Conservation (phyloP, 1,140 invertebrate genomes). For the Stegodyphus mimosarum region DNA sequence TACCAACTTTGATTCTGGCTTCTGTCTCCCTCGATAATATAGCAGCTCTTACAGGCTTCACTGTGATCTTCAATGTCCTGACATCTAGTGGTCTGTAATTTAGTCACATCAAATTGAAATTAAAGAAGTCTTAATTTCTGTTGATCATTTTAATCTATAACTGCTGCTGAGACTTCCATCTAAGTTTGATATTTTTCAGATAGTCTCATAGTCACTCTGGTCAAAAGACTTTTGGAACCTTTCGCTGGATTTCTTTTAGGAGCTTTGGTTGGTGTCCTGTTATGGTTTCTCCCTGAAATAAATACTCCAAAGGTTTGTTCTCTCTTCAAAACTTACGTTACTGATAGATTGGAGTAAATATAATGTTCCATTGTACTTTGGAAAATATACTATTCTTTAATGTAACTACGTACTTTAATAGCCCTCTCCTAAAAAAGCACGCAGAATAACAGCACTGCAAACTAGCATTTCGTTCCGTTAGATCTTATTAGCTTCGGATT, state of each 20-base stretch:
- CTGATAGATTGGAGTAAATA: neutral
- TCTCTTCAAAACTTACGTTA: neutral
- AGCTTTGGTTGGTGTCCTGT: constrained; percentile 61
- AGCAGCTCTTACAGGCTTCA: constrained; percentile 85
- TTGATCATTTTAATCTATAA: no score
- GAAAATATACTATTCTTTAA: no score
- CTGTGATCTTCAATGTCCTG: constrained; percentile 78
- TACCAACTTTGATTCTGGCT: constrained; percentile 94
- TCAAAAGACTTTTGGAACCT: constrained; percentile 67
- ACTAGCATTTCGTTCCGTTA: no score
- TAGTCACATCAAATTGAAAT: neutral
- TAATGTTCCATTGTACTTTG: neutral
- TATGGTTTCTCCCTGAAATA: constrained; percentile 62
- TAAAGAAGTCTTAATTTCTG: neutral
- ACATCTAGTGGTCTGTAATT: constrained; percentile 14
- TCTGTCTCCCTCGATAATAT: constrained; percentile 88
- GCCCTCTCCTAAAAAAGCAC: no score
- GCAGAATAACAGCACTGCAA: no score
- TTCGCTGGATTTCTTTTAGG: constrained; percentile 65
- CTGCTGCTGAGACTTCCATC: no score
- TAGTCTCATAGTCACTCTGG: constrained; percentile 61
- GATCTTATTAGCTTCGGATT: no score
- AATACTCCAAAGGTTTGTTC: neutral
- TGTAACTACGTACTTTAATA: no score
- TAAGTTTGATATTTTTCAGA: constrained; percentile 47